phyloP scores from a whole-genome alignment of 2,888 invertebrate genomes.

The Nesidiocoris tenuis region DNA sequence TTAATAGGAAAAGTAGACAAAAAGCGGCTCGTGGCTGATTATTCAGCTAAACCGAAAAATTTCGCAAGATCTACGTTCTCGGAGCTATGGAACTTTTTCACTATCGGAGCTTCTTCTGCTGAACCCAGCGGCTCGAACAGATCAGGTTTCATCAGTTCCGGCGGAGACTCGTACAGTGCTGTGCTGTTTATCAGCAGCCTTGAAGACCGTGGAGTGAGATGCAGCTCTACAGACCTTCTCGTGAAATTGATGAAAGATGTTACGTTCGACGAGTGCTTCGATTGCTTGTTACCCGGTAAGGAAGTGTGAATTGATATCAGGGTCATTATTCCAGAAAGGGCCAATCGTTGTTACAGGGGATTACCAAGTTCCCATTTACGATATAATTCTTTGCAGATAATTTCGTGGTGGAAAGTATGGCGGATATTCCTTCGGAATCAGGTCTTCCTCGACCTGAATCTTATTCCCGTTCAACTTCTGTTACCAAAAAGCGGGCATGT shows the following conservation, averaged over 20 bases:
- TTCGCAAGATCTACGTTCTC: background rate
- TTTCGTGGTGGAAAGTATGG: too few relatives aligned
- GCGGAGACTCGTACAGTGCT: slow-evolving; percentile 72
- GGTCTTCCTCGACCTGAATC: too few relatives aligned
- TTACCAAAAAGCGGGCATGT: too few relatives aligned
- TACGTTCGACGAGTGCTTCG: background rate
- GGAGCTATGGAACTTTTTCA: slow-evolving; percentile 16
- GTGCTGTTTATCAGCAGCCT: slow-evolving; percentile 64
- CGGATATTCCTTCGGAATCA: too few relatives aligned
- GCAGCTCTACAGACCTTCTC: slow-evolving; percentile 2
- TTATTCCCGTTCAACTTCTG: too few relatives aligned
- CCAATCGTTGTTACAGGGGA: too few relatives aligned
- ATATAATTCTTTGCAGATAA: too few relatives aligned
- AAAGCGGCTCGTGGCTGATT: background rate
- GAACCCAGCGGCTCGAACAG: slow-evolving; percentile 47
- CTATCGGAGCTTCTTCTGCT: background rate
- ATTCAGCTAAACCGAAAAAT: background rate
- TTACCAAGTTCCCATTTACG: too few relatives aligned
- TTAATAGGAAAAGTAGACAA: slow-evolving; percentile 32
- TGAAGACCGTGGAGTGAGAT: slow-evolving; percentile 52
- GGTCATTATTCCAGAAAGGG: background rate
- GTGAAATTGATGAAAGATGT: slow-evolving; percentile 13
- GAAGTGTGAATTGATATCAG: background rate
- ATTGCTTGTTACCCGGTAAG: background rate
- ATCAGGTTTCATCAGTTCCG: slow-evolving; percentile 63